Evolutionary conservation across 2,113 vertebrate genomes (phyloP).

Genomic region (Pollimyrus isidori): DNA sequence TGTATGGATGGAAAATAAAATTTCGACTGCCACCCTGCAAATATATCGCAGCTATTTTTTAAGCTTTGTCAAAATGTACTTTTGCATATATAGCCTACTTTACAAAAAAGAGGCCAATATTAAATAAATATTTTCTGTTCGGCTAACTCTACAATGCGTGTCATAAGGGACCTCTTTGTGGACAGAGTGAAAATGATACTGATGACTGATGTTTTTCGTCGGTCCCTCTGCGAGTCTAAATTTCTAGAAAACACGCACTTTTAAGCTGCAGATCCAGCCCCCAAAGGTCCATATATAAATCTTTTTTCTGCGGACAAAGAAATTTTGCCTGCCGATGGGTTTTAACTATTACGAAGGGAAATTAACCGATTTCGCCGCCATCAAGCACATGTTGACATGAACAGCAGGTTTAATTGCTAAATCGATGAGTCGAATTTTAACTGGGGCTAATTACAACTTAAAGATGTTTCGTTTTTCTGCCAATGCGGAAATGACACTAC

Average conservation of each 20-base stretch:
- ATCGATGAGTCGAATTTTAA: neutral
- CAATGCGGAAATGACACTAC: neutral
- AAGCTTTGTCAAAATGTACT: neutral
- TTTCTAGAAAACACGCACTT: conserved; percentile 15
- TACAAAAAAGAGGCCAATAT: neutral
- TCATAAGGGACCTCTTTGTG: neutral
- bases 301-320: conserved; percentile 56
- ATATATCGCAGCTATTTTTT: neutral
- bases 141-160: neutral
- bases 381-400: neutral
- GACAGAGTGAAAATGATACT: conserved; percentile 19
- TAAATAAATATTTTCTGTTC: neutral
- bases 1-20: neutral
- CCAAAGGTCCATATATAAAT: conserved; percentile 62
- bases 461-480: neutral
- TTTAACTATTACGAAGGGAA: conserved; percentile 42
- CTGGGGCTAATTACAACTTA: neutral
- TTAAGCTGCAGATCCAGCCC: conserved; percentile 18
- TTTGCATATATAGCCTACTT: neutral
- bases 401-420: neutral
- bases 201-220: conserved; percentile 53
- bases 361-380: conserved; percentile 23
- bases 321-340: conserved; percentile 48
- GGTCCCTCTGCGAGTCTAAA: conserved; percentile 33
- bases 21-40: neutral